Evolutionary conservation across 2,797 vertebrate species (phyloP), one percentile per base, ranked within the genome.

Genomic region (Hippoglossus hippoglossus): DNA sequence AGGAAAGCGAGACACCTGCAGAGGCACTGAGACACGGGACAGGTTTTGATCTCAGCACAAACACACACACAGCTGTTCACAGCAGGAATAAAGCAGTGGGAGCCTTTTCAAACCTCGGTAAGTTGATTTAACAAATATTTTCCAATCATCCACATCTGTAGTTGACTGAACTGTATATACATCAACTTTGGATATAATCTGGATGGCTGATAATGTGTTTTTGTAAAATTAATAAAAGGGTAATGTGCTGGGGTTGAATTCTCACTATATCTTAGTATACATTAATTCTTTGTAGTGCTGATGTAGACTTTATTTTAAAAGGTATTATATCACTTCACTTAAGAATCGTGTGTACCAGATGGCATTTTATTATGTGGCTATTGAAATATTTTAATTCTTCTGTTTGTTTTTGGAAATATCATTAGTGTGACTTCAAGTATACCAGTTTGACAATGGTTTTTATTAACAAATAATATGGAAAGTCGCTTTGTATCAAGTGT

Each of bases 1-100:
- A 63, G 26, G 53, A 80, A 63, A 49, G n/a, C 55, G 62, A 83
- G 21, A 69, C 49, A 71, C 72, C 71, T 74, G 73, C 58, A 64
- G 61, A 60, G 44, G 77, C 63, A 67, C 55, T 22, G 59, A 71
- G 58, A 68, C 73, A 61, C 49, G 46, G 73, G 66, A 63, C 71
- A 61, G 60, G 55, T 60, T 77, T 75, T 6, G 5, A 6, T 26
- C 3, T 65, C 28, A 22, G 16, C 10, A 7, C 11, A 63, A 39
- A 67, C 65, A 66, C 47, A 56, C 3, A 64, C 47, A 73, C 75
- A 77, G 71, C 63, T 63, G 79, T 3, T 41, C 13, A 63, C 65
- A 62, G n/a, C 65, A 59, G 75, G 75, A 67, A 11, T 50, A 53
- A 46, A 63, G 46, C 24, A 21, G 6, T 34, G 28, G 61, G 63